phyloP scores from a whole-genome alignment of 2,797 vertebrate species.

The Merluccius polli region DNA sequence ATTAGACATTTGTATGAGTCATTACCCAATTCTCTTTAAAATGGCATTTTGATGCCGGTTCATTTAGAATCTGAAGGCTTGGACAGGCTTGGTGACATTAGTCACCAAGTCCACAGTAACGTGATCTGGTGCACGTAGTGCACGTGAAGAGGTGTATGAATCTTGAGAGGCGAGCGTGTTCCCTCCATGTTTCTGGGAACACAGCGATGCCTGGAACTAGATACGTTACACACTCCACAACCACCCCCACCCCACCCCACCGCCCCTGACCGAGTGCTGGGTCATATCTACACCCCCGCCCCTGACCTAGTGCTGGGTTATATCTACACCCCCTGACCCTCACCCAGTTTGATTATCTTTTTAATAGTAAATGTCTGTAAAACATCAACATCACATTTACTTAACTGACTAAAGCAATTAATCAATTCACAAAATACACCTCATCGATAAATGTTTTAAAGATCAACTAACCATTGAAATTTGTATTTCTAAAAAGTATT shows the following conservation, averaged over 20 bases:
- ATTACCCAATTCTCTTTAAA: background rate
- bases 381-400: too few relatives aligned
- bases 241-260: background rate
- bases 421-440: too few relatives aligned
- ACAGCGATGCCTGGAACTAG: background rate
- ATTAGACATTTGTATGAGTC: background rate
- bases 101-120: background rate
- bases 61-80: background rate
- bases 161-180: background rate
- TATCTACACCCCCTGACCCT: background rate
- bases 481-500: too few relatives aligned
- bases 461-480: too few relatives aligned
- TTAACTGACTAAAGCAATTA: too few relatives aligned
- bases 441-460: too few relatives aligned
- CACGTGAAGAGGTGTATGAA: background rate
- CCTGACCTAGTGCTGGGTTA: background rate
- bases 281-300: background rate
- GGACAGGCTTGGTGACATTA: background rate
- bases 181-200: background rate
- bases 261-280: background rate
- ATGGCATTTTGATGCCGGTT: background rate
- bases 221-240: background rate
- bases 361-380: too few relatives aligned
- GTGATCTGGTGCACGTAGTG: background rate
- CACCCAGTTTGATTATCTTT: too few relatives aligned